Conservation (phyloP, 2,888 invertebrate species). For the Tortricodes alternella region DNA sequence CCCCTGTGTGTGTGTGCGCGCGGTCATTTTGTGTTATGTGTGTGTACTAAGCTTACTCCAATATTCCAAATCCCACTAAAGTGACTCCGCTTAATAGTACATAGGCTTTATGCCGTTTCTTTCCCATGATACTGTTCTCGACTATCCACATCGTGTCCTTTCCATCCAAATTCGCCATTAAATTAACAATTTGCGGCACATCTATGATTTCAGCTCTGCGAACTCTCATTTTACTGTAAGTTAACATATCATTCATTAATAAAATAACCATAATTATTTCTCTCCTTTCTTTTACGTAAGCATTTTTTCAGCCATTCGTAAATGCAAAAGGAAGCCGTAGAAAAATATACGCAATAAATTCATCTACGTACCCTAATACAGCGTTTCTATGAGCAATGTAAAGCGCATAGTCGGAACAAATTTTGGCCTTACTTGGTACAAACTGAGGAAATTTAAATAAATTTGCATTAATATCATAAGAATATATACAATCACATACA, state of each 20-base stretch:
- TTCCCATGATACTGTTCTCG: conserved; percentile 51
- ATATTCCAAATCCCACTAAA: conserved; percentile 61
- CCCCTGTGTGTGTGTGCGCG: too few relatives aligned
- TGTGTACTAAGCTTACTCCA: conserved; percentile 66
- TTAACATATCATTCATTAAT: not conserved
- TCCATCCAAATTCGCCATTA: conserved; percentile 55
- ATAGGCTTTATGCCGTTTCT: conserved; percentile 50
- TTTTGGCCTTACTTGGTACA: conserved; percentile 53
- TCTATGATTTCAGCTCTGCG: conserved; percentile 65
- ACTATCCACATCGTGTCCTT: conserved; percentile 60
- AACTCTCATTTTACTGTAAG: conserved; percentile 64
- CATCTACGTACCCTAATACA: conserved; percentile 55
- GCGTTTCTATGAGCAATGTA: conserved; percentile 66
- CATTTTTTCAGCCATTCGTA: too few relatives aligned
- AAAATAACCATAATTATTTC: not conserved
- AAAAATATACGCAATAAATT: too few relatives aligned
- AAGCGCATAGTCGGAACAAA: conserved; percentile 51
- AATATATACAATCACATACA: too few relatives aligned
- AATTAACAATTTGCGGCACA: conserved; percentile 58
- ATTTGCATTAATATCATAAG: not conserved
- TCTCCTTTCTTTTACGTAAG: too few relatives aligned
- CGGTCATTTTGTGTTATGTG: too few relatives aligned
- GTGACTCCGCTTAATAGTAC: conserved; percentile 58
- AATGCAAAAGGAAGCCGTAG: too few relatives aligned
- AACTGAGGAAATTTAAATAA: conserved; percentile 49